Evolutionary conservation across 2,797 vertebrate species (phyloP).

Genomic region (Chrosomus eos): DNA sequence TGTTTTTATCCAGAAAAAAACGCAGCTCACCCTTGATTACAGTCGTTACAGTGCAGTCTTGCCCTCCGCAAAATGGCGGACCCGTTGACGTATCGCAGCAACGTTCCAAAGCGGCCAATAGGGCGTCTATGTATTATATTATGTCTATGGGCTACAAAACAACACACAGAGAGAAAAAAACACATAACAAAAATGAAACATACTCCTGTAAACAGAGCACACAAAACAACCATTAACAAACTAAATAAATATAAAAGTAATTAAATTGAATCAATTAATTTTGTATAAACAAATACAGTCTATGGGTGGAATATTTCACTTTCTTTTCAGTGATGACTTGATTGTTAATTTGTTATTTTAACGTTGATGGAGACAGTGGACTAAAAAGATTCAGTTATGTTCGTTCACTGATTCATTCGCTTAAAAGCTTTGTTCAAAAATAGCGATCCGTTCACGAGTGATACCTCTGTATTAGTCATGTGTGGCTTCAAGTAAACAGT

Average conservation of each 20-base stretch:
- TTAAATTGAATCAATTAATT: neutral
- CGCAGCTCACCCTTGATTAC: no score
- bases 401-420: neutral
- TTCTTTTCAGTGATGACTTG: neutral
- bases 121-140: no score
- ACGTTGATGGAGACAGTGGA: neutral
- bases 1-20: no score
- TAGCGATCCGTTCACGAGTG: neutral
- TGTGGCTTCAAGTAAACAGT: conserved; percentile 35
- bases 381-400: neutral
- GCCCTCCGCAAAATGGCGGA: no score
- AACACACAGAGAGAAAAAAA: neutral
- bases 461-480: neutral
- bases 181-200: neutral
- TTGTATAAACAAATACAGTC: neutral
- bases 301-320: no score
- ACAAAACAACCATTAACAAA: neutral
- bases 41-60: no score
- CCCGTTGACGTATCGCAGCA: no score
- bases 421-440: neutral
- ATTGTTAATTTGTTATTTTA: neutral
- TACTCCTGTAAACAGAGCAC: neutral
- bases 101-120: no score
- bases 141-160: no score
- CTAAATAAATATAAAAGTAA: neutral